These are phyloP conservation scores for Centropus bengalensis DNA, from an alignment of 2,113 vertebrate species.

Conservation along the genomic window DNA sequence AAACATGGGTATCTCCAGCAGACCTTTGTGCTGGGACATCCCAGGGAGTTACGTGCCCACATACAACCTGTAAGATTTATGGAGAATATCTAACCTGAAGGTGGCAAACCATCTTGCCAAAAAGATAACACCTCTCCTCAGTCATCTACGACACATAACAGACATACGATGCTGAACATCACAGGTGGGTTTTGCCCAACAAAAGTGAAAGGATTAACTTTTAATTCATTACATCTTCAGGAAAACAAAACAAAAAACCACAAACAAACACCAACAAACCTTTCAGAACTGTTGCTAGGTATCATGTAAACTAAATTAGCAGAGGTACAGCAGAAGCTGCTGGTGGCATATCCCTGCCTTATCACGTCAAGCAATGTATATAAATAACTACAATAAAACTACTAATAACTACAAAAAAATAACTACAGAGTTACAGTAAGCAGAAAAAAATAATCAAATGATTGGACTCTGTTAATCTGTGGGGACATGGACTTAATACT, in stretches of 20 bases:
- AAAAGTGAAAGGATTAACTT: background rate
- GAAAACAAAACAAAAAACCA: background rate
- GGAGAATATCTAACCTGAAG: background rate
- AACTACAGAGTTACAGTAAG: background rate
- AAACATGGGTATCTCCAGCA: background rate
- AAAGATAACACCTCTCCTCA: background rate
- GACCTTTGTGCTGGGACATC: background rate
- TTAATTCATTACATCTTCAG: background rate
- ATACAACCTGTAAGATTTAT: background rate
- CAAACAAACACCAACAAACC: no score
- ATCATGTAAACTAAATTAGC: background rate
- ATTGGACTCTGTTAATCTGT: slow-evolving; percentile 61
- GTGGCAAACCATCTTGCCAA: background rate
- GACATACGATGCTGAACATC: background rate
- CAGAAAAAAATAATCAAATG: slow-evolving; percentile 39
- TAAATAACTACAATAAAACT: no score
- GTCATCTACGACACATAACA: background rate
- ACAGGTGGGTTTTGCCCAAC: accelerated
- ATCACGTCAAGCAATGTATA: background rate
- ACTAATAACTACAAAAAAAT: no score
- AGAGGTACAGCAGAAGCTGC: background rate
- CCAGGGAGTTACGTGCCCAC: background rate
- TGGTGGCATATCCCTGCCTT: background rate
- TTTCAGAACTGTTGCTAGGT: background rate
- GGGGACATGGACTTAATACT: slow-evolving; percentile 28